A percentile compares a stretch with the other conserved stretches of the same genome.
Evolutionary conservation across 2,113 vertebrate species (phyloP).

Genomic region (Oryzias woworae): DNA sequence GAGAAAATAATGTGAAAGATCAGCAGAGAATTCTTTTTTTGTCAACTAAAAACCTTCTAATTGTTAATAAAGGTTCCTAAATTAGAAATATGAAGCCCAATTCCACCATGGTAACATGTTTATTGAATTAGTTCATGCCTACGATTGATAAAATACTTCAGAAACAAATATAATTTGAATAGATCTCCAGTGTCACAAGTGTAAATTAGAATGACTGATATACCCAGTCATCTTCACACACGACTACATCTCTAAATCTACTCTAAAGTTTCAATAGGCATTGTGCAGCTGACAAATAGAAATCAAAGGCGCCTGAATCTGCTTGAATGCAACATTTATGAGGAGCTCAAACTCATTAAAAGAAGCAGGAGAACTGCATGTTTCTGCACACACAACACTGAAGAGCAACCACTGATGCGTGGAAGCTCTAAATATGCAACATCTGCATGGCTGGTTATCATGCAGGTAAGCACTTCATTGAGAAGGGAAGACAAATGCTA

Average conservation of each 20-base stretch:
- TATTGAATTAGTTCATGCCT: too few species aligned
- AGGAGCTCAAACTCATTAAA: constrained; percentile 19
- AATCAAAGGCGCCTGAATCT: constrained; percentile 29
- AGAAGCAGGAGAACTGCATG: constrained; percentile 33
- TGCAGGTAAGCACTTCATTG: constrained; percentile 11
- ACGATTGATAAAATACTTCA: constrained; percentile 19
- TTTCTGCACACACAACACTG: constrained; percentile 15
- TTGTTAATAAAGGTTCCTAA: background rate
- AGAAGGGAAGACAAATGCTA: background rate
- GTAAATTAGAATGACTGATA: constrained; percentile 23
- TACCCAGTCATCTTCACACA: constrained; percentile 14
- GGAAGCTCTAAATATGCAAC: constrained; percentile 24
- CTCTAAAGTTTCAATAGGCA: constrained; percentile 19
- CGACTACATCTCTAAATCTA: constrained; percentile 26
- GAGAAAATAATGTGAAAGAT: constrained; percentile 16
- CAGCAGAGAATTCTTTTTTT: too few species aligned
- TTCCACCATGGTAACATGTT: constrained; percentile 8
- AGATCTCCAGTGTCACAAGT: background rate
- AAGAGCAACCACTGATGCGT: constrained; percentile 27
- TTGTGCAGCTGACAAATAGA: background rate
- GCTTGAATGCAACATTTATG: constrained; percentile 48
- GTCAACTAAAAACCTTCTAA: background rate
- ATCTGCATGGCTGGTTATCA: constrained; percentile 6
- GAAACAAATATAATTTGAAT: constrained; percentile 6
- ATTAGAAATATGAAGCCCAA: background rate